Conservation (phyloP, 2,113 vertebrate genomes). For the Psilopsiagon aymara region DNA sequence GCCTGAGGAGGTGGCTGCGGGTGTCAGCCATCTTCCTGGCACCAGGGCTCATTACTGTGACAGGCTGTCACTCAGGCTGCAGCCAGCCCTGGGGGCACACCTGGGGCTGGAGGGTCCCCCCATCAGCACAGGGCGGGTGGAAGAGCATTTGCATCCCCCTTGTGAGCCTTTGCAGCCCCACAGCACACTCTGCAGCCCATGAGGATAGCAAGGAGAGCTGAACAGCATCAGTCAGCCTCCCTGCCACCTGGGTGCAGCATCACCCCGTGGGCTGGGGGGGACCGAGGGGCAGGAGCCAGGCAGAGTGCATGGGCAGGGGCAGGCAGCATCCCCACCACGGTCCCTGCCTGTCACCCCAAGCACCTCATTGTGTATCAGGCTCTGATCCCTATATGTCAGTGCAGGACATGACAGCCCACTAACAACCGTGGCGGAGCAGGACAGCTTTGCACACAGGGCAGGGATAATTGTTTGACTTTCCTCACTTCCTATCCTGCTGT, state of each 20-base stretch:
- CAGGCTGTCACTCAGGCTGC: constrained; percentile 23
- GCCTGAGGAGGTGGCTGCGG: not conserved
- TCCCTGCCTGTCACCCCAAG: not conserved
- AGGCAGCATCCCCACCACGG: fast-evolving
- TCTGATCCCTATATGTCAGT: not conserved
- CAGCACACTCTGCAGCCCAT: fast-evolving
- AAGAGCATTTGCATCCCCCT: not conserved
- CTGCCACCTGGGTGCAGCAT: fast-evolving
- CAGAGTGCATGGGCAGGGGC: not conserved
- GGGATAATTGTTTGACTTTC: not conserved
- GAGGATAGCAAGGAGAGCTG: not conserved
- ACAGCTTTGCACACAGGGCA: not conserved
- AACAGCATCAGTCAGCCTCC: fast-evolving
- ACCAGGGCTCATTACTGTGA: not conserved
- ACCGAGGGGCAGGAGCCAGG: fast-evolving
- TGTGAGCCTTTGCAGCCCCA: not conserved
- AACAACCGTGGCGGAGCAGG: not conserved
- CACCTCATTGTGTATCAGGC: not conserved
- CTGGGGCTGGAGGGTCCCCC: not conserved
- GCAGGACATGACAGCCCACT: not conserved
- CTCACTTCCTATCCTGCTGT: not conserved
- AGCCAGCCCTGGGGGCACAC: not conserved
- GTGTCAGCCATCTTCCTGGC: not conserved
- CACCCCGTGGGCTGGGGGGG: not conserved
- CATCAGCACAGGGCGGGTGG: fast-evolving